A percentile compares a stretch with the other conserved stretches of the same genome.
Evolutionary conservation across 2,888 invertebrate species (phyloP).

Genomic region (Hofmannophila pseudospretella): DNA sequence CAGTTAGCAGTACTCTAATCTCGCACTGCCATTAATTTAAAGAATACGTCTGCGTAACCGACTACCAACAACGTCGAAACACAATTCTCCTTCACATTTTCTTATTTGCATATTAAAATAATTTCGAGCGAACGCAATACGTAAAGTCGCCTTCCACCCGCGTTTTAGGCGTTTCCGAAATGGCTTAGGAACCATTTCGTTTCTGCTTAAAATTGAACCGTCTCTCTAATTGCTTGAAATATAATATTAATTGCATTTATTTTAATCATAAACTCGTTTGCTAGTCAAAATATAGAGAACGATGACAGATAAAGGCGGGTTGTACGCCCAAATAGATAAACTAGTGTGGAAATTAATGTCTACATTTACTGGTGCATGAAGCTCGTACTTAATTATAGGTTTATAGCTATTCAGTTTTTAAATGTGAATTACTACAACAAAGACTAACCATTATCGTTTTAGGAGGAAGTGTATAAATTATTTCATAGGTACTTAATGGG

Average conservation of each 20-base stretch:
- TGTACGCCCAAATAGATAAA: conserved; percentile 77
- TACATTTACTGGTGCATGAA: conserved; percentile 79
- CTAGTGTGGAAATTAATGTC: conserved; percentile 78
- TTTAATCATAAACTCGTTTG: conserved; percentile 47
- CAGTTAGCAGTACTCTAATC: conserved; percentile 76
- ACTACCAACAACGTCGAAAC: conserved; percentile 69
- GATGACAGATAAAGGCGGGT: conserved; percentile 77
- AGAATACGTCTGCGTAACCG: conserved; percentile 74
- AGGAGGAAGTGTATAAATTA: conserved; percentile 71
- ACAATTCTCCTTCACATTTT: conserved; percentile 75
- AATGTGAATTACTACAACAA: conserved; percentile 68
- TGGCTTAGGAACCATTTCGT: conserved; percentile 33
- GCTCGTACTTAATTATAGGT: conserved; percentile 75
- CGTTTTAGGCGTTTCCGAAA: conserved; percentile 32
- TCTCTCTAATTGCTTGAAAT: conserved; percentile 32
- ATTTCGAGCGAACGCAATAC: conserved; percentile 76
- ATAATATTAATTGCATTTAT: conserved; percentile 29
- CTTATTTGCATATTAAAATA: conserved; percentile 78
- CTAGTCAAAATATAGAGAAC: conserved; percentile 46
- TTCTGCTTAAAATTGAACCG: conserved; percentile 41
- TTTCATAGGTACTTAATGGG: conserved; percentile 36
- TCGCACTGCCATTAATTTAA: conserved; percentile 74
- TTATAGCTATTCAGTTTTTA: conserved; percentile 71
- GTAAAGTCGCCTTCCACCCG: conserved; percentile 64
- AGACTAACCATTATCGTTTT: conserved; percentile 69